Percentiles rank a stretch among this genome's conserved stretches.
Evolutionary conservation across 2,113 vertebrate genomes (phyloP).

Genomic region (Trogon melanurus): DNA sequence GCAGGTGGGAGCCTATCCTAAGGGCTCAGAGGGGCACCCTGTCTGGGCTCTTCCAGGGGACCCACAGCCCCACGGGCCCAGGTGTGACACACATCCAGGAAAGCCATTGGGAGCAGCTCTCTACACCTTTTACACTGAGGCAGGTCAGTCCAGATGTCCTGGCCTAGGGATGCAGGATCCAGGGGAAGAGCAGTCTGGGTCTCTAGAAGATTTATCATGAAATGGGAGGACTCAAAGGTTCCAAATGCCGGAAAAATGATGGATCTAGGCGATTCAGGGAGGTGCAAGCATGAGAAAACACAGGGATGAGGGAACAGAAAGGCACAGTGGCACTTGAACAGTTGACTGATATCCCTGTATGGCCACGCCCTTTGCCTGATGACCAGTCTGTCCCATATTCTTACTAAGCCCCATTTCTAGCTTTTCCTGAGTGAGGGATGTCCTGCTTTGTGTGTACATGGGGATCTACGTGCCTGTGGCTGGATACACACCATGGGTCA

Average conservation of each 20-base stretch:
- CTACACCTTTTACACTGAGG: not conserved
- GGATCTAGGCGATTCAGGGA: not conserved
- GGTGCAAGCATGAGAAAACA: not conserved
- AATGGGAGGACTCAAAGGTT: not conserved
- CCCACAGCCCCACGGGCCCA: not conserved
- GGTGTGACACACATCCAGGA: not conserved
- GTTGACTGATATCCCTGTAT: not conserved
- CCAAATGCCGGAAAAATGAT: not conserved
- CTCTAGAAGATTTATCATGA: fast-evolving
- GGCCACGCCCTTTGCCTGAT: not conserved
- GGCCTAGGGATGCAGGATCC: not conserved
- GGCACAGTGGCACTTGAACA: not conserved
- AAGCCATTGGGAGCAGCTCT: not conserved
- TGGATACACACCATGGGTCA: not conserved
- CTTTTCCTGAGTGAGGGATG: not conserved
- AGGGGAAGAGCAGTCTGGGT: not conserved
- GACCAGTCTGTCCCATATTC: not conserved
- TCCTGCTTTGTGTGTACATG: not conserved
- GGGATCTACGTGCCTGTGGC: not conserved
- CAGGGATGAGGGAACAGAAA: not conserved
- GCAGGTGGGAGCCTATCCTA: not conserved
- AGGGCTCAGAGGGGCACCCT: not conserved
- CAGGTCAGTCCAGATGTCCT: not conserved
- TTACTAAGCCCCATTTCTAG: not conserved
- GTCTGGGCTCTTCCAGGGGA: not conserved